Conservation (phyloP, 2,113 vertebrate genomes). For the Sphaerodactylus townsendi region DNA sequence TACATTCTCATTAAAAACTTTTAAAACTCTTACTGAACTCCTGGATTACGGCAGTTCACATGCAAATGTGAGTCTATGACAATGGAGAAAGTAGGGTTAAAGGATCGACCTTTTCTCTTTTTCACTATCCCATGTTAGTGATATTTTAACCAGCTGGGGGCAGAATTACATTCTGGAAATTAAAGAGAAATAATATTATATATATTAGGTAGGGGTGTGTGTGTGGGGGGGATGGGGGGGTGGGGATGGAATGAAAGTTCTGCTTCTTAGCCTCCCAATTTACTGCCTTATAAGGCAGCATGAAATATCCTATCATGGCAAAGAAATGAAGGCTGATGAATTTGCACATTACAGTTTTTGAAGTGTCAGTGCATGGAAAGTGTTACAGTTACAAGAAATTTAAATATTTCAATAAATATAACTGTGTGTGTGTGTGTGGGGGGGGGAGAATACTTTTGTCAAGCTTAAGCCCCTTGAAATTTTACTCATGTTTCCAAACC, state of each 20-base stretch:
- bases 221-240: too few species aligned
- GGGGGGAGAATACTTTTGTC: conserved; percentile 25
- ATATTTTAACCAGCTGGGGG: conserved; percentile 92
- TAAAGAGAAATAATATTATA: conserved; percentile 46
- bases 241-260: too few species aligned
- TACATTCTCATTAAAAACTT: conserved; percentile 34
- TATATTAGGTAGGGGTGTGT: too few species aligned
- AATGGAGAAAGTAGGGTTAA: conserved; percentile 42
- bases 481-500: conserved; percentile 62
- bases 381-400: conserved; percentile 72
- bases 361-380: conserved; percentile 63
- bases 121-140: conserved; percentile 69
- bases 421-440: conserved; percentile 60
- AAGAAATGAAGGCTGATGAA: conserved; percentile 64
- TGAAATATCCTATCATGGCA: conserved; percentile 66
- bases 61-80: conserved; percentile 54
- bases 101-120: conserved; percentile 50
- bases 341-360: conserved; percentile 67
- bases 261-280: conserved; percentile 46
- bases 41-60: conserved; percentile 34
- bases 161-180: conserved; percentile 93
- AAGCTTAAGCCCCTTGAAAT: conserved; percentile 64
- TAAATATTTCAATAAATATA: conserved; percentile 75
- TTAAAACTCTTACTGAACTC: conserved; percentile 40
- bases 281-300: conserved; percentile 68